Base-by-base conservation (phyloP, 1,140 invertebrate genomes). In the Myzus persicae region DNA sequence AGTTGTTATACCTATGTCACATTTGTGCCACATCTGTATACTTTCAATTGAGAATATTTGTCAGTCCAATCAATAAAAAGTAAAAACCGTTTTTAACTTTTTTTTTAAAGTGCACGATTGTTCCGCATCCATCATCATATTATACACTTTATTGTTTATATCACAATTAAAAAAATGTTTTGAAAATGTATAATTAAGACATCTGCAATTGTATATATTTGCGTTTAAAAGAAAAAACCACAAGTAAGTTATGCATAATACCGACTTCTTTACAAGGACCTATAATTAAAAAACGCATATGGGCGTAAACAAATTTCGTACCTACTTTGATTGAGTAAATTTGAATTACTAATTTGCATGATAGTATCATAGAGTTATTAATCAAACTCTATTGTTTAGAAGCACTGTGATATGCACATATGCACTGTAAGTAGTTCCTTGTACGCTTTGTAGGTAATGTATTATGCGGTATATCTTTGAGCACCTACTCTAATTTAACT, bases 371-470 rank as follows among this genome's bases (percentile, higher is more conserved):
- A 24, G 38, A 82, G 38, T 84, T 84, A 84, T 84, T 67, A 67
- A 67, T 84, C 82, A 84, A 40, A 84, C 26, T 84, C 40, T 84
- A 42, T 84, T 84, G 82, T 84, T 84, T 84, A n/a, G 22, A 36
- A 11, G 14, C 31, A n/a, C 31, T 67, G 9, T n/a, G 59, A 67
- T 76, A 18, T 76, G n/a, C 31, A 36, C n/a, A 67, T 76, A 18
- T 76, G n/a, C 31, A 36, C n/a, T n/a, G 14, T 76, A 76, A n/a
- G 14, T n/a, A 36, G 18, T 18, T 76, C 36, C 14, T 14, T 76
- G 59, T 76, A 76, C 14, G 22, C 31, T 76, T n/a, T 76, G n/a
- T 18, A 76, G 22, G 48, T 22, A 51, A 51, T 51, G 48, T 22
- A 22, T 6, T 76, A 76, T 20, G 5, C 14, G 4, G 36, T 76